Percentiles rank a stretch among this genome's conserved stretches.
Evolutionary conservation across 2,113 vertebrate species (phyloP).

Genomic region (Trogon surrucura): DNA sequence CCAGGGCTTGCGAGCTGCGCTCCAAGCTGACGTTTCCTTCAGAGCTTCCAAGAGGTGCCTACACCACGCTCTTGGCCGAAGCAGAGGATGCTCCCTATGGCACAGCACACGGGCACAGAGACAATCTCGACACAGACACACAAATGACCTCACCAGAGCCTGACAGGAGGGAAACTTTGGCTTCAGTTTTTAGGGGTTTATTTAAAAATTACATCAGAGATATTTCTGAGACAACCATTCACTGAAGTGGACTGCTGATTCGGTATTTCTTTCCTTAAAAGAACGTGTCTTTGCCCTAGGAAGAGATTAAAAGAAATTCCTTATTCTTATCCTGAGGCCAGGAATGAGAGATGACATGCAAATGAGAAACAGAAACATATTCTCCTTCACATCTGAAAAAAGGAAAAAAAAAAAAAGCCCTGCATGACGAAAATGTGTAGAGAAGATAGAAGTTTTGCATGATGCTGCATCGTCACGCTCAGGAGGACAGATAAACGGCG

Average conservation of each 20-base stretch:
- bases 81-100: not conserved
- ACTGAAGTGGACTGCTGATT: not conserved
- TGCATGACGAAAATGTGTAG: not conserved
- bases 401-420: not conserved
- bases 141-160: not conserved
- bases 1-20: not conserved
- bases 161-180: conserved; percentile 71
- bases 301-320: conserved; percentile 37
- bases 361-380: not conserved
- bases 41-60: not conserved
- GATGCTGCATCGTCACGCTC: conserved; percentile 55
- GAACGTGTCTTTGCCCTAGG: conserved; percentile 13
- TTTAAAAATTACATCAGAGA: conserved; percentile 48
- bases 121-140: not conserved
- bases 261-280: conserved; percentile 45
- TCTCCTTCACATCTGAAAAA: conserved; percentile 33
- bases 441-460: conserved; percentile 9
- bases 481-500: conserved; percentile 42
- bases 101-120: not conserved
- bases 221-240: not conserved
- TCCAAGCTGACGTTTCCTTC: not conserved
- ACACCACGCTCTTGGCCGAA: not conserved
- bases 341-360: conserved; percentile 5
- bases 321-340: conserved; percentile 4
- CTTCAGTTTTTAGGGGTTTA: conserved; percentile 56